These are phyloP conservation scores for Oscheius sp. DNA, from an alignment of 1,140 invertebrate species.

Conservation along the genomic window DNA sequence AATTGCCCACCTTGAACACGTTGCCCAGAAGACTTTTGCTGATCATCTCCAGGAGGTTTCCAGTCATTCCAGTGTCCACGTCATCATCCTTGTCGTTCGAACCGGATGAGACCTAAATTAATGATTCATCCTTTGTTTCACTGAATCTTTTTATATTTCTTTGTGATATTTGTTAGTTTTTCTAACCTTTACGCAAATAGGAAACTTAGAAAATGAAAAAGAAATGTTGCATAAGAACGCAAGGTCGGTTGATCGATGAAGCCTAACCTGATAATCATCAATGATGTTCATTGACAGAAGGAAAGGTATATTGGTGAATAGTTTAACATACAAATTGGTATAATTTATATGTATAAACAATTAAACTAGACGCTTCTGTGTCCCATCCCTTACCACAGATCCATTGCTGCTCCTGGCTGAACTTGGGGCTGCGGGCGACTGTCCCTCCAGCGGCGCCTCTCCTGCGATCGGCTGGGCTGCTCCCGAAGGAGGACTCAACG, in stretches of 20 bases:
- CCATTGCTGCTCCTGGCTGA: conserved; percentile 21
- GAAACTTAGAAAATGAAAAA: too few relatives aligned
- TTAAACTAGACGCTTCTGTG: not conserved
- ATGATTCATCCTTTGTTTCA: too few relatives aligned
- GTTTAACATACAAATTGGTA: conserved; percentile 15
- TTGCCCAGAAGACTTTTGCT: not conserved
- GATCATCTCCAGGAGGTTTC: conserved; percentile 16
- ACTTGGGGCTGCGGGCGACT: conserved; percentile 21
- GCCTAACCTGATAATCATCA: not conserved
- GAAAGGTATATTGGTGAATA: not conserved
- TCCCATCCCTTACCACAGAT: not conserved
- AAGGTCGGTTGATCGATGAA: not conserved
- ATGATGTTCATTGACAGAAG: too few relatives aligned
- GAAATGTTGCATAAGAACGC: not conserved
- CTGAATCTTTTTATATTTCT: too few relatives aligned
- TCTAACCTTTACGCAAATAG: too few relatives aligned
- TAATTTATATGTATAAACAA: conserved; percentile 2
- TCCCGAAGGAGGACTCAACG: not conserved
- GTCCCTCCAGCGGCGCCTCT: conserved; percentile 21
- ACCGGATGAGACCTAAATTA: not conserved
- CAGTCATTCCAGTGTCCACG: not conserved
- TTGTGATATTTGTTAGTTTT: too few relatives aligned
- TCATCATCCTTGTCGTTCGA: conserved; percentile 5
- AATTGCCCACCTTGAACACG: conserved; percentile 3
- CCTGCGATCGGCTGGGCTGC: conserved; percentile 7